Conservation (phyloP, 1,140 invertebrate species). For the Calephelis virginiensis region DNA sequence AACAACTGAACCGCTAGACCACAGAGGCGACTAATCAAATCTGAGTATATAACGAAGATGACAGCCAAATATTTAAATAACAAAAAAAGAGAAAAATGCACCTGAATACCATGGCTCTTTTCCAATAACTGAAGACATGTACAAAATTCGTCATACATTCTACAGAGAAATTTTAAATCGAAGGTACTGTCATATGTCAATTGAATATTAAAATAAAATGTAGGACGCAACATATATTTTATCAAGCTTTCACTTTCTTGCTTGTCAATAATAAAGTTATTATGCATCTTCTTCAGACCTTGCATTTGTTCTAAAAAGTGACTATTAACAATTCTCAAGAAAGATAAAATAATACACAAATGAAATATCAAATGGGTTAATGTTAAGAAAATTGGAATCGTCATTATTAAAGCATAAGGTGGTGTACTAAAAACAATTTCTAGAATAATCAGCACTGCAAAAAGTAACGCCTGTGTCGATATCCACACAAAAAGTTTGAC, state of each 20-base stretch:
- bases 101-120: conserved; percentile 47
- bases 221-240: conserved; percentile 33
- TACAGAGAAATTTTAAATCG: conserved; percentile 46
- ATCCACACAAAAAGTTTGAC: conserved; percentile 46
- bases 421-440: conserved; percentile 39
- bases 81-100: neutral
- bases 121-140: conserved; percentile 45
- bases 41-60: too few relatives aligned
- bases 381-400: conserved; percentile 47
- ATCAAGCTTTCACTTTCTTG: neutral
- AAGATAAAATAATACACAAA: conserved; percentile 43
- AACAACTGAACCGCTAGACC: too few relatives aligned
- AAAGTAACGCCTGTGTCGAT: conserved; percentile 27
- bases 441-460: conserved; percentile 34
- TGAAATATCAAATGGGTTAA: conserved; percentile 47
- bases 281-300: conserved; percentile 17
- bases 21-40: neutral
- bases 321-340: conserved; percentile 47
- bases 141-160: conserved; percentile 49
- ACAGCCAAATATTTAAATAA: neutral
- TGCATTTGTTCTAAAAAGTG: conserved; percentile 33
- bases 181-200: conserved; percentile 24
- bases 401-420: conserved; percentile 44
- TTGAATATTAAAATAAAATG: conserved; percentile 40
- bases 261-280: conserved; percentile 20